Evolutionary conservation across 2,113 vertebrate species (phyloP).

Genomic region (Dromaius novaehollandiae): DNA sequence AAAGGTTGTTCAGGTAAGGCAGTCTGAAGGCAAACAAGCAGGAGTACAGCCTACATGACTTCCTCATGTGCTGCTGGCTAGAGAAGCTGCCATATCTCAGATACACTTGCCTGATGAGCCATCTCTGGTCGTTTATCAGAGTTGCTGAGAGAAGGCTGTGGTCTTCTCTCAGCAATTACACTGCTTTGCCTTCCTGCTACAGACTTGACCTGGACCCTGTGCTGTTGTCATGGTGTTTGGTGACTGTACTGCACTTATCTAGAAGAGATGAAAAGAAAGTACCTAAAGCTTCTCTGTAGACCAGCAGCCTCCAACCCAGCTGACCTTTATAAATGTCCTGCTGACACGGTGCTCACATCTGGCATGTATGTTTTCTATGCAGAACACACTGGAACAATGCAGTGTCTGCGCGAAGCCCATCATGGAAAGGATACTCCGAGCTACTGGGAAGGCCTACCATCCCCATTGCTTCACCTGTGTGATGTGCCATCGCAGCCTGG

Average conservation of each 20-base stretch:
- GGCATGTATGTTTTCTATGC: slow-evolving; percentile 27
- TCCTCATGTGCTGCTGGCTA: not conserved
- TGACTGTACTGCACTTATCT: not conserved
- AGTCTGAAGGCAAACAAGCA: not conserved
- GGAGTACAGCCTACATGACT: not conserved
- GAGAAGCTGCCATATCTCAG: not conserved
- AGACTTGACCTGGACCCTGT: not conserved
- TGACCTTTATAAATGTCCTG: not conserved
- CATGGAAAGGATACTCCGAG: slow-evolving; percentile 96
- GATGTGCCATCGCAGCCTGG: slow-evolving; percentile 94
- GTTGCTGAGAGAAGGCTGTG: not conserved
- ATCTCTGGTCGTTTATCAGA: not conserved
- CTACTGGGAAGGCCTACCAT: slow-evolving; percentile 97
- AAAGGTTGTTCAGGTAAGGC: not conserved
- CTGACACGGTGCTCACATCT: not conserved
- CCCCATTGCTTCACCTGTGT: slow-evolving; percentile 98
- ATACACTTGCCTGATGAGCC: not conserved
- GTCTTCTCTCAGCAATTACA: not conserved
- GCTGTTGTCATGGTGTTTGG: not conserved
- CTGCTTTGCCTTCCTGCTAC: not conserved
- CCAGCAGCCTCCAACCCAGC: not conserved
- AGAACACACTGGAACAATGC: slow-evolving; percentile 97
- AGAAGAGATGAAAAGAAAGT: not conserved
- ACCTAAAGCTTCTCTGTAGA: not conserved
- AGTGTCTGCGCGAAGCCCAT: slow-evolving; percentile 94